Conservation (phyloP, 1,140 invertebrate genomes). For the Meteorus sp. region DNA sequence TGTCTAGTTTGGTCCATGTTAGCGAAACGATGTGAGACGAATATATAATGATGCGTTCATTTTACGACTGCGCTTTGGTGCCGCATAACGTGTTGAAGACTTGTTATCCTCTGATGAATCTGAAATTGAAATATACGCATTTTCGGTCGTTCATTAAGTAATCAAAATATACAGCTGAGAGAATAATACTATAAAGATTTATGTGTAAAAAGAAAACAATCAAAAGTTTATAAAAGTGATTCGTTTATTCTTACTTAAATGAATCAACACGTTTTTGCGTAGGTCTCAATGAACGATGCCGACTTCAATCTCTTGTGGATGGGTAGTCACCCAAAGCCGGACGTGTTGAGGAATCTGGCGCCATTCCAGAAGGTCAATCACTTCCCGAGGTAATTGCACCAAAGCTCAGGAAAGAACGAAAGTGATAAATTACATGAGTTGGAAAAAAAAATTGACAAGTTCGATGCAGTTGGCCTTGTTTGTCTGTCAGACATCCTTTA, state of each 20-base stretch:
- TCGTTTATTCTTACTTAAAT: background rate
- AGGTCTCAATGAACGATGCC: constrained; percentile 60
- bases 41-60: constrained; percentile 5
- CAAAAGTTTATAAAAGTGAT: no score
- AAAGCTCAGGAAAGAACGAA: constrained; percentile 22
- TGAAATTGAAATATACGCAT: no score
- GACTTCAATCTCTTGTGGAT: constrained; percentile 91
- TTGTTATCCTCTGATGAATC: no score
- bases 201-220: no score
- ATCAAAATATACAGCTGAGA: no score
- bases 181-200: no score
- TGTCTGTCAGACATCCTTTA: background rate
- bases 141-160: no score
- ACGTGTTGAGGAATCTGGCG: constrained; percentile 75
- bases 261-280: constrained; percentile 23
- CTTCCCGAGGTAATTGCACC: constrained; percentile 76
- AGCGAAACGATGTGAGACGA: constrained; percentile 13
- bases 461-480: background rate
- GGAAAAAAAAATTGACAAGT: constrained; percentile 2
- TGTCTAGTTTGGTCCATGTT: constrained; percentile 6
- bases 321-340: constrained; percentile 87
- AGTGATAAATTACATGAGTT: background rate
- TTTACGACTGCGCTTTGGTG: background rate
- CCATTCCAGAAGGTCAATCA: constrained; percentile 91
- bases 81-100: no score